phyloP scores from a whole-genome alignment of 2,113 vertebrate genomes.

The Osmerus mordax region DNA sequence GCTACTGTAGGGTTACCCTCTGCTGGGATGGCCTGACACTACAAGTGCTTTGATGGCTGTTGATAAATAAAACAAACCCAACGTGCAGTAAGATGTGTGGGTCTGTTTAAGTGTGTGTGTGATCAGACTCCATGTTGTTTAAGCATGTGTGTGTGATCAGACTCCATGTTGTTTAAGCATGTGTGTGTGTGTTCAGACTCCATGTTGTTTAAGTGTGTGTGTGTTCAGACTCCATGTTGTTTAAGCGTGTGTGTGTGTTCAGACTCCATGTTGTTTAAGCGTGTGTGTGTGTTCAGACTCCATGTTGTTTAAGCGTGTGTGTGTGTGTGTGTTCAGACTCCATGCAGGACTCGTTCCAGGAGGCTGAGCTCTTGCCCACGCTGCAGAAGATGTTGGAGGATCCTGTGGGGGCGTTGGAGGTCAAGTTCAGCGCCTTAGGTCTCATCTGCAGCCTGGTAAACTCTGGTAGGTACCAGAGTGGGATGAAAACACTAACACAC shows the following conservation, averaged over 20 bases:
- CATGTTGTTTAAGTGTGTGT: conserved; percentile 7
- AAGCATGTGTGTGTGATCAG: neutral
- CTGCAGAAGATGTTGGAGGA: conserved; percentile 80
- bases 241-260: neutral
- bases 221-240: neutral
- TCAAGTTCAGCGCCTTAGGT: conserved; percentile 81
- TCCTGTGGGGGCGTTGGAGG: conserved; percentile 76
- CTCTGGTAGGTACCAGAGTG: conserved; percentile 68
- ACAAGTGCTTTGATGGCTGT: no score
- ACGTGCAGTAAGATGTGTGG: neutral
- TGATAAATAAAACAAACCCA: no score
- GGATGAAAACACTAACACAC: neutral
- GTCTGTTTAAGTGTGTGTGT: neutral
- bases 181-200: neutral
- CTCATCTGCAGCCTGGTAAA: conserved; percentile 82
- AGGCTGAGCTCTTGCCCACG: conserved; percentile 70
- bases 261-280: no score
- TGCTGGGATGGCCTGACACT: no score
- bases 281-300: neutral
- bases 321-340: conserved; percentile 65
- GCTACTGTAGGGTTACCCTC: no score
- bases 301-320: conserved; percentile 16
- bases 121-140: neutral
- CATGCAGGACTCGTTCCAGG: conserved; percentile 71
- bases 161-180: neutral